phyloP scores from a whole-genome alignment of 2,888 invertebrate species.

The Anoplius nigerrimus region DNA sequence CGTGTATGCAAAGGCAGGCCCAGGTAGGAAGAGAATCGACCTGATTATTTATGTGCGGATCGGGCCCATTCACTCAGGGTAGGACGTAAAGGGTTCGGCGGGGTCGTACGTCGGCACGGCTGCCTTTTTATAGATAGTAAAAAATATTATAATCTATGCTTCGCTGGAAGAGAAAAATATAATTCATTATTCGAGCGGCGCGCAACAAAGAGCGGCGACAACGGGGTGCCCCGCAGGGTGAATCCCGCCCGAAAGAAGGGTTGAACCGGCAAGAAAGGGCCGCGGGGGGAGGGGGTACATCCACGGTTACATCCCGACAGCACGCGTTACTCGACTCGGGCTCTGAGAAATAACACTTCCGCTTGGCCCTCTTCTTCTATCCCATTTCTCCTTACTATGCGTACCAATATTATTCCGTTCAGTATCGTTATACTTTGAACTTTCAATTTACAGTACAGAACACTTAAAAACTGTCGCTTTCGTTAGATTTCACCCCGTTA shows the following conservation, averaged over 20 bases:
- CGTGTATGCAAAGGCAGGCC: slow-evolving; percentile 65
- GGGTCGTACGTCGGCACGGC: slow-evolving; percentile 26
- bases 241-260: slow-evolving; percentile 70
- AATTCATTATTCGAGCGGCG: slow-evolving; percentile 70
- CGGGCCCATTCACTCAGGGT: slow-evolving; percentile 20
- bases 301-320: slow-evolving; percentile 14
- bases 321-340: slow-evolving; percentile 29
- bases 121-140: slow-evolving; percentile 71
- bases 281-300: slow-evolving; percentile 50
- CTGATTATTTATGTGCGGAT: slow-evolving; percentile 66
- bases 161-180: slow-evolving; percentile 73
- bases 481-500: too few relatives aligned
- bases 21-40: slow-evolving; percentile 56
- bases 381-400: too few relatives aligned
- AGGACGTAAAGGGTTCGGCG: slow-evolving; percentile 21
- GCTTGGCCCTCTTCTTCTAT: slow-evolving; percentile 28
- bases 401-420: too few relatives aligned
- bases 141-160: slow-evolving; percentile 75
- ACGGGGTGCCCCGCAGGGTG: slow-evolving; percentile 64
- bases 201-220: slow-evolving; percentile 65
- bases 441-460: too few relatives aligned
- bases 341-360: slow-evolving; percentile 45
- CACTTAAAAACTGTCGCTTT: too few relatives aligned
- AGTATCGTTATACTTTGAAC: too few relatives aligned
- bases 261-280: slow-evolving; percentile 60